Evolutionary conservation across 2,888 invertebrate species (phyloP), one percentile per base, ranked within the genome.

Genomic region (Aethes cnicana): DNA sequence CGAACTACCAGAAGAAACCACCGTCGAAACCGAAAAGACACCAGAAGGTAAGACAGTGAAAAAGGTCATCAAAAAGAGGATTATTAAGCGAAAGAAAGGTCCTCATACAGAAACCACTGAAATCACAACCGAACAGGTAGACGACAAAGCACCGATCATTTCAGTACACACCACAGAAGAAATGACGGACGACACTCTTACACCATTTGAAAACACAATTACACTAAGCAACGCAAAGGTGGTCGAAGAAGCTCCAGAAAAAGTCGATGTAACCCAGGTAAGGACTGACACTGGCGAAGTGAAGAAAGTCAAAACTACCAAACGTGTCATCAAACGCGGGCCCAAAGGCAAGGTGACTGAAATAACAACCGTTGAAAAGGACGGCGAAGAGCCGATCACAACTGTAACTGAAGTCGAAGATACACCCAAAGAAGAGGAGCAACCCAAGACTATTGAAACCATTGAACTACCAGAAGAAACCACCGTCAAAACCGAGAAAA

Each of bases 151-250:
- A 12, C 12, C 30, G 1, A 14, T 12, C 5, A 6, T 30, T 30
- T 14, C 30, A 1, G 30, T 30, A 39, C 62, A 69, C 57, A 46
- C 68, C 11, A 72, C 72, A 28, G 64, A 64, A 37, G 60, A 76
- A 55, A 58, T 74, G 50, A 57, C 62, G 63, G 70, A 81, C 54
- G 55, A 68, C 47, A 65, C 68, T 6, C 63, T 63, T 56, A 70
- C 68, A 6, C 67, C 69, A 9, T 66, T 72, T 20, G 56, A 2
- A 57, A 25, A 50, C 6, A 35, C 25, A 33, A 36, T 33, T 8
- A 33, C 33, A 26, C 39, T 30, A 4, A 28, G 47, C 4, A 39
- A 2, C 4, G 54, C 46, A 3, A 30, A 7, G 1, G 4, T 30
- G 12, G 12, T 30, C 11, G 12, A 30, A 7, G 32, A 32, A 32